These are phyloP conservation scores for Epinephelus lanceolatus DNA, from an alignment of 2,113 vertebrate species.

Conservation along the genomic window DNA sequence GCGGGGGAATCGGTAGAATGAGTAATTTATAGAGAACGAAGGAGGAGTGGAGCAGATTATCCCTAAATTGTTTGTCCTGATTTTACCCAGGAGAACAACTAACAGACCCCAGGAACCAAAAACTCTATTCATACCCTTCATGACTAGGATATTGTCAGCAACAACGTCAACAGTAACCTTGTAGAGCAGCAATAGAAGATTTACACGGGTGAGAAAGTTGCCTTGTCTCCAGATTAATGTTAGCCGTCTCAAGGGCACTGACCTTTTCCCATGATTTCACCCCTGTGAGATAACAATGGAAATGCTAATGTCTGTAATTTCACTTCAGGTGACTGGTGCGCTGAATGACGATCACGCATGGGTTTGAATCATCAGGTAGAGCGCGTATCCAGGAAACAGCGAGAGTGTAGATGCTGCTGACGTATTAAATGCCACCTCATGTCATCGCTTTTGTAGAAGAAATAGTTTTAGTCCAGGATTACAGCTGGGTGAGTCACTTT, in stretches of 20 bases:
- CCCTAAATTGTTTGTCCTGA: slow-evolving; percentile 73
- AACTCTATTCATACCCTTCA: slow-evolving; percentile 72
- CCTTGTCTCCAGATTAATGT: slow-evolving; percentile 61
- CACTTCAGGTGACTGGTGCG: slow-evolving; percentile 26
- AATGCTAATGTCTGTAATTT: slow-evolving; percentile 35
- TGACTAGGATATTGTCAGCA: slow-evolving; percentile 77
- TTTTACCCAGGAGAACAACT: slow-evolving; percentile 69
- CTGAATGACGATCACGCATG: slow-evolving; percentile 17
- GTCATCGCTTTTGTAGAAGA: neutral
- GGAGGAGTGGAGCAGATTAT: slow-evolving; percentile 63
- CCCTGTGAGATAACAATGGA: slow-evolving; percentile 40
- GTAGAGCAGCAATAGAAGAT: slow-evolving; percentile 50
- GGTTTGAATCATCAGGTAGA: slow-evolving; percentile 33
- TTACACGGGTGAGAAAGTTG: slow-evolving; percentile 61
- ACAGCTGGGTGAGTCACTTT: neutral
- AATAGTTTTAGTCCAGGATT: neutral
- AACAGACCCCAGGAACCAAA: slow-evolving; percentile 59
- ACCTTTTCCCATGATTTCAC: slow-evolving; percentile 70
- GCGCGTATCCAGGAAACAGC: neutral
- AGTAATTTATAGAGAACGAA: slow-evolving; percentile 65
- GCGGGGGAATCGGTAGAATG: slow-evolving; percentile 52
- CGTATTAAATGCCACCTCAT: neutral
- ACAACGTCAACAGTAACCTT: slow-evolving; percentile 59
- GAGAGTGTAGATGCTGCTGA: neutral
- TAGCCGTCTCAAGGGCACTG: slow-evolving; percentile 41